Percentiles rank a stretch among this genome's conserved stretches.
These are phyloP conservation scores for Hyphantria cunea DNA, from an alignment of 1,140 invertebrate genomes.

Conservation along the genomic window DNA sequence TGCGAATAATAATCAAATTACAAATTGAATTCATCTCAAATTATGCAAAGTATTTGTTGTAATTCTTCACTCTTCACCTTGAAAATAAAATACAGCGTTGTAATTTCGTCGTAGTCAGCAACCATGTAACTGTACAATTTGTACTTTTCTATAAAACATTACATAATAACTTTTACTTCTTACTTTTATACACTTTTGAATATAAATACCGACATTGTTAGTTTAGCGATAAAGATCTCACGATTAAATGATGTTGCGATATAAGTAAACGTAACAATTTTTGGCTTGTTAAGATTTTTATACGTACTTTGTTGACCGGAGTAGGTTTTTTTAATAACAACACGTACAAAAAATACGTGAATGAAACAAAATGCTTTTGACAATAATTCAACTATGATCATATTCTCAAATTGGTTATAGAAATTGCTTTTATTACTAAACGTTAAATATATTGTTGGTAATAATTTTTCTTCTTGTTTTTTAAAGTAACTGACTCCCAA, in stretches of 20 bases:
- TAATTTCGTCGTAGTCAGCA: slow-evolving; percentile 7
- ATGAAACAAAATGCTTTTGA: too few relatives aligned
- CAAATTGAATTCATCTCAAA: too few relatives aligned
- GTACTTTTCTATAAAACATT: slow-evolving; percentile 27
- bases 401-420: too few relatives aligned
- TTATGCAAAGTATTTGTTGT: too few relatives aligned
- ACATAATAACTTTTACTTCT: slow-evolving; percentile 36
- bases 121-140: slow-evolving; percentile 21
- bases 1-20: too few relatives aligned
- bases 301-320: background rate
- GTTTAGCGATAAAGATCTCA: slow-evolving; percentile 33
- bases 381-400: too few relatives aligned
- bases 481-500: too few relatives aligned
- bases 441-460: too few relatives aligned
- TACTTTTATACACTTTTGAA: slow-evolving; percentile 30
- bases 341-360: too few relatives aligned
- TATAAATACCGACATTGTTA: slow-evolving; percentile 30
- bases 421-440: too few relatives aligned
- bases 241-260: slow-evolving; percentile 27
- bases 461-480: too few relatives aligned
- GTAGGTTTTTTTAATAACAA: background rate
- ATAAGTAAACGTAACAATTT: slow-evolving; percentile 12
- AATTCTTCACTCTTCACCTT: too few relatives aligned
- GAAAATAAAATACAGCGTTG: slow-evolving; percentile 7
- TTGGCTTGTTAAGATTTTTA: slow-evolving; percentile 8